Evolutionary conservation across 2,888 invertebrate species (phyloP), one percentile per base, ranked within the genome.

Genomic region (Dendrolimus houi): DNA sequence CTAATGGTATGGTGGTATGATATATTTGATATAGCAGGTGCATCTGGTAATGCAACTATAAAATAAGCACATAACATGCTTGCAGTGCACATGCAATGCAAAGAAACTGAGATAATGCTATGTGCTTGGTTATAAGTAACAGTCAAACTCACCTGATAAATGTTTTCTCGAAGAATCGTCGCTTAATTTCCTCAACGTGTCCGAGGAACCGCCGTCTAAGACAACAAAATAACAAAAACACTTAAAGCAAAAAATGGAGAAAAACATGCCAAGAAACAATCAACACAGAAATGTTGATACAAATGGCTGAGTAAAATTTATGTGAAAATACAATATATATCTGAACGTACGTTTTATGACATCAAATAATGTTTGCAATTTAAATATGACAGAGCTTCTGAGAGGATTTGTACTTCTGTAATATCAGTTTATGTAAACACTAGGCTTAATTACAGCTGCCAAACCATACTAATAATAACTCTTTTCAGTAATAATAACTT

Each of bases 91-190:
- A 53, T 55, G 52, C 52, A n/a, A 52, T 52, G 47, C 47, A 9
- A 47, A 10, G 12, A 47, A 10, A 47, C 9, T 10, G 12, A 47
- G 47, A 10, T 47, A 12, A 47, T 47, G 47, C 12, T 40, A 12
- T 41, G 6, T 55, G 9, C n/a, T 14, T 14, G 14, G 29, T 14
- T n/a, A 55, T 40, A 42, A 40, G 53, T 53, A 10, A 41, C 13
- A 58, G 14, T 53, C 53, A 58, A 13, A 75, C 87, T 84, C 77
- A 91, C 91, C 91, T 81, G 91, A 90, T 70, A 91, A 81, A 77
- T 89, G 89, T 83, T 91, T 91, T 83, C 91, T 84, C 62, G 91
- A 91, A 64, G 83, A 86, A 70, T 91, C 91, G 82, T 91, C 90
- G 71, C 91, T 91, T 66, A 85, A 79, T 72, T 89, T 91, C 79